Base-by-base conservation (phyloP, 2,888 invertebrate species). In the Horisme vitalbata region DNA sequence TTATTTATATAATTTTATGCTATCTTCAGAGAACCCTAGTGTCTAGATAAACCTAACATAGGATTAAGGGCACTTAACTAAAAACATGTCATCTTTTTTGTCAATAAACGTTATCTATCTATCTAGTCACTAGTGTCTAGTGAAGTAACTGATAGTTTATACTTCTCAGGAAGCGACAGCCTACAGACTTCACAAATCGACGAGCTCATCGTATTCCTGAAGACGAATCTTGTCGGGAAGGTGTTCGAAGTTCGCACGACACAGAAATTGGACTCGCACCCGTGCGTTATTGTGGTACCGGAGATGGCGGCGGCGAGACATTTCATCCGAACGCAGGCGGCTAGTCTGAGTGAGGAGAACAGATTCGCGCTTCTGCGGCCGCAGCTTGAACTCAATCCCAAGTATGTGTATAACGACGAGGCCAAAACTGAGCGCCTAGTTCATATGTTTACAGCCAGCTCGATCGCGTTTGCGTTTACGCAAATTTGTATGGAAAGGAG, bases 231-330 rank as follows among this genome's bases (percentile, higher is more conserved):
- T 13, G 87, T 92, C 1, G 95, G 95, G 1, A 96, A 96, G 86
- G 96, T 97, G 1, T 92, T 93, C 28, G 93, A 94, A 45, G 95
- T 98, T 0, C 95, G 95, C 74, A 93, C 95, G 1, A 99, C 98
- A 0, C 93, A 93, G 21, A 93, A 96, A 43, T 88, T 99, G 27
- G 96, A 96, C 62, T 91, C 93, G 1, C 97, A 99, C 86, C 99
- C 99, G 0, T 99, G 98, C 75, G 96, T 98, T 0, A 93, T 99
- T 1, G 97, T 97, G 0, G 97, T 99, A 0, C 96, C 96, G 59
- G 98, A 99, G 84, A 98, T 99, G 97, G 98, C 97, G 0, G 96
- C 97, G 1, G 98, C 99, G 0, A 91, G 99, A 31, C 98, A 99
- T 81, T 98, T 99, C 70, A 93, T 99, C 41, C 92, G 96, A 41